These are phyloP conservation scores for Phoenicopterus ruber DNA, from an alignment of 2,113 vertebrate species.

Conservation along the genomic window DNA sequence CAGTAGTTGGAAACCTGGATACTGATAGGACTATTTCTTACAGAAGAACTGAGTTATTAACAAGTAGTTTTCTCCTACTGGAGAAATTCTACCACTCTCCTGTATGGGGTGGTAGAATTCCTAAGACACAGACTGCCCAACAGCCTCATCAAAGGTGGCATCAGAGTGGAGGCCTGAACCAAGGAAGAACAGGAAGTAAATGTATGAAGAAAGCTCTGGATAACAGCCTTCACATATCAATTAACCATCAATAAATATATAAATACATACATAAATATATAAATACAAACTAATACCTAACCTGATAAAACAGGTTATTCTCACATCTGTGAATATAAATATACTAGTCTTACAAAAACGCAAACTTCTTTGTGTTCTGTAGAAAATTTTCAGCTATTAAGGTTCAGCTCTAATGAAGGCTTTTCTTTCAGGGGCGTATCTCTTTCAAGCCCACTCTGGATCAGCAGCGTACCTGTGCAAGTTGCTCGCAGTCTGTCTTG, in stretches of 20 bases:
- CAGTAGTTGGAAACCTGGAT: neutral
- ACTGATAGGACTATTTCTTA: neutral
- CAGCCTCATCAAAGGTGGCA: neutral
- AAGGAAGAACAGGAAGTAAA: neutral
- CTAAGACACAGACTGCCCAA: neutral
- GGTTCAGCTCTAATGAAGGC: neutral
- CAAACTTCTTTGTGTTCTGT: neutral
- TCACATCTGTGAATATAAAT: neutral
- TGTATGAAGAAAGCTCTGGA: neutral
- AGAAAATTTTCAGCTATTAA: neutral
- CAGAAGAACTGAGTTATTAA: neutral
- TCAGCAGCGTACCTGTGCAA: constrained; percentile 83
- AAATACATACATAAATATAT: neutral
- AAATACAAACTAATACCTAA: neutral
- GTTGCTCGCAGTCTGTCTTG: constrained; percentile 77
- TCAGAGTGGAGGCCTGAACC: neutral
- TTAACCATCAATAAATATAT: neutral
- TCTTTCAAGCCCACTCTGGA: constrained; percentile 84
- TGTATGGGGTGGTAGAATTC: neutral
- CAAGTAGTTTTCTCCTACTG: neutral
- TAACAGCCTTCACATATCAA: neutral
- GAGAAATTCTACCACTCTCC: no score
- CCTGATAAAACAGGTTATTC: neutral
- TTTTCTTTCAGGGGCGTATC: constrained; percentile 78
- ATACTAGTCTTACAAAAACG: neutral